Conservation (phyloP, 2,888 invertebrate species). For the Drosophila anomelani region DNA sequence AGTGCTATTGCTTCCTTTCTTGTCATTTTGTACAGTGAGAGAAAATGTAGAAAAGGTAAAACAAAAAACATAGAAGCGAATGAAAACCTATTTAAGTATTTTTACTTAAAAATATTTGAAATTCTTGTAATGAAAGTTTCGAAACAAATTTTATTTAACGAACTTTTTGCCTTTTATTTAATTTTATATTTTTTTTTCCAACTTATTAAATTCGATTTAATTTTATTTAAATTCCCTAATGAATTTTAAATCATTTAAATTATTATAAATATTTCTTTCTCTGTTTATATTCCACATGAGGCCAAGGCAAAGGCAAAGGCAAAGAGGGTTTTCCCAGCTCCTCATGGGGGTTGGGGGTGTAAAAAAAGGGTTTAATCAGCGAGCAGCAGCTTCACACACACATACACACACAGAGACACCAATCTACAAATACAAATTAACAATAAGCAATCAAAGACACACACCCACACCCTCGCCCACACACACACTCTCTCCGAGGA, state of each 20-base stretch:
- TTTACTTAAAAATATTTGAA: too few species aligned
- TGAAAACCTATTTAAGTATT: too few species aligned
- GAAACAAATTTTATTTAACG: too few species aligned
- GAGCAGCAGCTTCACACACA: constrained; percentile 43
- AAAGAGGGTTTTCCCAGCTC: constrained; percentile 32
- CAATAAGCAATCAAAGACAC: constrained; percentile 78
- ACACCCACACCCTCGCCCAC: constrained; percentile 43
- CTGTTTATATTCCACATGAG: constrained; percentile 54
- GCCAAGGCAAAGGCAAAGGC: constrained; percentile 4
- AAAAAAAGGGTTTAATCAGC: constrained; percentile 80
- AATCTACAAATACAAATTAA: constrained; percentile 78
- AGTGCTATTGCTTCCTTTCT: not conserved
- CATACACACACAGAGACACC: constrained; percentile 42
- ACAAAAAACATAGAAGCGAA: too few species aligned
- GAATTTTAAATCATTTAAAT: too few species aligned
- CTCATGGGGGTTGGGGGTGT: constrained; percentile 35
- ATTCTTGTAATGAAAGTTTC: too few species aligned
- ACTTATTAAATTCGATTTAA: not conserved
- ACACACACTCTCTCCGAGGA: constrained; percentile 14
- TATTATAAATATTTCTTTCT: not conserved
- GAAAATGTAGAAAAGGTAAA: not conserved
- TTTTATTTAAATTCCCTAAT: too few species aligned
- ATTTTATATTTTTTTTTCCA: not conserved
- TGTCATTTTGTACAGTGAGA: not conserved
- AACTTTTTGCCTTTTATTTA: too few species aligned